Conservation (phyloP, 2,888 invertebrate genomes). For the Erebia palarica region DNA sequence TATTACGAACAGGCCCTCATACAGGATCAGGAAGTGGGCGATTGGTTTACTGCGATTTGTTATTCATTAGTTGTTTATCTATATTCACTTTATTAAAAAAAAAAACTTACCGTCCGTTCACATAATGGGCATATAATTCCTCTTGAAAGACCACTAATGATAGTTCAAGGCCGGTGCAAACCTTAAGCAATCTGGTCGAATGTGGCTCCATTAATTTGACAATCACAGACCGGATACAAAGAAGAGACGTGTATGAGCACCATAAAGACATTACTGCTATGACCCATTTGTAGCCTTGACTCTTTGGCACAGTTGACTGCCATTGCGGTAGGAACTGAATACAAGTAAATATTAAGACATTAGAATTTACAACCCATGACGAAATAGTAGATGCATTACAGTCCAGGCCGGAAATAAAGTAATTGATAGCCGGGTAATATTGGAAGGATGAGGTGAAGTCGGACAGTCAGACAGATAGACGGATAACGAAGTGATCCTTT, state of each 20-base stretch:
- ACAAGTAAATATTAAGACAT: not conserved
- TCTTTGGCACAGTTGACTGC: conserved; percentile 54
- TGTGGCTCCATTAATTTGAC: conserved; percentile 50
- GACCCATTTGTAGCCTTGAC: conserved; percentile 64
- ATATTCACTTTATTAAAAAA: conserved; percentile 4
- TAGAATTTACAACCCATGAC: too few species aligned
- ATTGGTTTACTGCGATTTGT: too few species aligned
- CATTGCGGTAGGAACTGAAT: conserved; percentile 56
- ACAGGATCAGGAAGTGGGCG: too few species aligned
- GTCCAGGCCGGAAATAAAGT: too few species aligned
- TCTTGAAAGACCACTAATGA: conserved; percentile 71
- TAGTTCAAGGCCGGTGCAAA: conserved; percentile 60
- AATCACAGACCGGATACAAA: conserved; percentile 47
- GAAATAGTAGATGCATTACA: too few species aligned
- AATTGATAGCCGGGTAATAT: too few species aligned
- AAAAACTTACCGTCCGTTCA: conserved; percentile 66
- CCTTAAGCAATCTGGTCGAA: conserved; percentile 47
- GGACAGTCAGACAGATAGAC: too few species aligned
- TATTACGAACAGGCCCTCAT: too few species aligned
- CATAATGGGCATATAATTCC: conserved; percentile 70
- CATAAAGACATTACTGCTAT: conserved; percentile 61
- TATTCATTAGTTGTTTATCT: too few species aligned
- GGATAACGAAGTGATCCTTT: too few species aligned
- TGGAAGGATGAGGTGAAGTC: too few species aligned
- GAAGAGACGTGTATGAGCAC: conserved; percentile 54